A percentile compares a stretch with the other conserved stretches of the same genome.
Conservation (phyloP, 2,113 vertebrate genomes). For the Neolamprologus devosi region DNA sequence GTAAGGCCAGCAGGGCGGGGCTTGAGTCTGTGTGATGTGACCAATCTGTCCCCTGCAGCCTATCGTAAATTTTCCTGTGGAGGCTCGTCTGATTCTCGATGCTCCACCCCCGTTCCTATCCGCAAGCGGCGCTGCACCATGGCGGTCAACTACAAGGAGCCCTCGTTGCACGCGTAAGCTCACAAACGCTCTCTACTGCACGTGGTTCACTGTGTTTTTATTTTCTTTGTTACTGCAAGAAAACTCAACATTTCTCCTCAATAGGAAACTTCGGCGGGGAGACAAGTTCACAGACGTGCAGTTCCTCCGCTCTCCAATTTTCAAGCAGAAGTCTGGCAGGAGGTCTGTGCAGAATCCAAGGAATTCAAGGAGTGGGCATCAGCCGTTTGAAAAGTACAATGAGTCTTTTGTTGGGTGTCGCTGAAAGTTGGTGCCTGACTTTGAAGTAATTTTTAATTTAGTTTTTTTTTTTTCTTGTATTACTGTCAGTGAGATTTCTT, state of each 20-base stretch:
- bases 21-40: slow-evolving; percentile 81
- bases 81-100: slow-evolving; percentile 26
- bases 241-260: neutral
- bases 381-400: slow-evolving; percentile 65
- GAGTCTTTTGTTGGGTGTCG: slow-evolving; percentile 74
- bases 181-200: neutral
- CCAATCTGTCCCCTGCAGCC: slow-evolving; percentile 73
- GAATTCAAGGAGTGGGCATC: slow-evolving; percentile 42
- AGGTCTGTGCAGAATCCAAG: slow-evolving; percentile 19
- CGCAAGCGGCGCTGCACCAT: slow-evolving; percentile 76
- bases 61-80: slow-evolving; percentile 50
- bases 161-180: slow-evolving; percentile 71
- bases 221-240: neutral
- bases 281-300: slow-evolving; percentile 86
- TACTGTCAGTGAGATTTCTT: neutral
- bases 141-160: slow-evolving; percentile 83
- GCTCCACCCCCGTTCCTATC: slow-evolving; percentile 5
- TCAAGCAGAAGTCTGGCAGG: slow-evolving; percentile 52
- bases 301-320: slow-evolving; percentile 87
- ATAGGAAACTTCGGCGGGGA: slow-evolving; percentile 90
- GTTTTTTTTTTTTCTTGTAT: neutral
- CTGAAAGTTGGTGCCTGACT: slow-evolving; percentile 9
- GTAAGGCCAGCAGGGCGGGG: slow-evolving; percentile 52
- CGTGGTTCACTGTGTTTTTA: neutral
- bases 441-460: neutral